These are phyloP conservation scores for Philotrypesis tridentata DNA, from an alignment of 1,140 invertebrate genomes.

Conservation along the genomic window DNA sequence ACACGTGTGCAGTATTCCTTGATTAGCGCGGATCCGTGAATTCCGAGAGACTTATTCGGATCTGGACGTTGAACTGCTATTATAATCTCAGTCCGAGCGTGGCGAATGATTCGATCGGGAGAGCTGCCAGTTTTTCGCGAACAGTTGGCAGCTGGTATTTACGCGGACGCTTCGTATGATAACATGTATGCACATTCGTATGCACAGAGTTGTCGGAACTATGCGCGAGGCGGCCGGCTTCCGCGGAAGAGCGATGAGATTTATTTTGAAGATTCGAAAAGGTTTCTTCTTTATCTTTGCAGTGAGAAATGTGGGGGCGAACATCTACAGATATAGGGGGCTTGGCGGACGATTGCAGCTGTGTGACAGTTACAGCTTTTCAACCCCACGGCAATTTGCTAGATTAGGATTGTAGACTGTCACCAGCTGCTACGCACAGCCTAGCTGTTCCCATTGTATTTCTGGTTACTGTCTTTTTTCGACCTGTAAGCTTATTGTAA, in stretches of 20 bases:
- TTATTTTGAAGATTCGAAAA: not conserved
- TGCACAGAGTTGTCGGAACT: not conserved
- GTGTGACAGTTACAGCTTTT: too few relatives aligned
- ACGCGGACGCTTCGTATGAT: not conserved
- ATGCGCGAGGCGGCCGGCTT: not conserved
- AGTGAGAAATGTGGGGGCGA: too few relatives aligned
- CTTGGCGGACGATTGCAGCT: too few relatives aligned
- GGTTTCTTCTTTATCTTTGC: too few relatives aligned
- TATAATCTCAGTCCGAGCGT: not conserved
- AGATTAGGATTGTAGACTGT: too few relatives aligned
- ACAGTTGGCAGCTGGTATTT: not conserved
- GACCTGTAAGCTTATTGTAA: too few relatives aligned
- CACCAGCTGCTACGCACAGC: too few relatives aligned
- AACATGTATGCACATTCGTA: too few relatives aligned
- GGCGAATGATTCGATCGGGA: not conserved
- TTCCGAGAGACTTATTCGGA: not conserved
- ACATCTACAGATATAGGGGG: too few relatives aligned
- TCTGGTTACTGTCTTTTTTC: too few relatives aligned
- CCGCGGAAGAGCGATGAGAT: not conserved
- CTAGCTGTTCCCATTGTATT: too few relatives aligned
- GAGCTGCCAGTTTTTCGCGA: not conserved
- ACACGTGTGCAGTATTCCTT: not conserved
- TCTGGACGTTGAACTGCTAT: slow-evolving; percentile 21
- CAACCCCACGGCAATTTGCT: too few relatives aligned
- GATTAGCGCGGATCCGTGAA: not conserved